These are phyloP conservation scores for Neuroterus valhalla DNA, from an alignment of 1,140 invertebrate species.

Conservation along the genomic window DNA sequence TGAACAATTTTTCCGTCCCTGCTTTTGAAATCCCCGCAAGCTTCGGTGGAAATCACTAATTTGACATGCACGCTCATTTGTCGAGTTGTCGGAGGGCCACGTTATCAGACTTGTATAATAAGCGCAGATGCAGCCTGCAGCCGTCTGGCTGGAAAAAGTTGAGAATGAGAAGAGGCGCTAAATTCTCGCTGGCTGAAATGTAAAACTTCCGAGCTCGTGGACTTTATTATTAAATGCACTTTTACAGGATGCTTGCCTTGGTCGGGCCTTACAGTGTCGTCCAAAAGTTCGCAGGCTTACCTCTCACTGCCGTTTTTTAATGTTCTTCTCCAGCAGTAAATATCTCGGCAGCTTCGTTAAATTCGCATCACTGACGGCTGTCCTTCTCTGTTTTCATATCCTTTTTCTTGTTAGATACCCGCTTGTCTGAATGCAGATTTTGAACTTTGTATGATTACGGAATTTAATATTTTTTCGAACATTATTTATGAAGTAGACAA, in stretches of 20 bases:
- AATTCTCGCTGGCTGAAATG: slow-evolving; percentile 25
- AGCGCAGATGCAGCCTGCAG: slow-evolving; percentile 11
- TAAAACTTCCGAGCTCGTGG: slow-evolving; percentile 24
- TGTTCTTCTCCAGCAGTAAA: slow-evolving; percentile 6
- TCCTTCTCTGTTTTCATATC: neutral
- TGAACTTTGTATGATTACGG: neutral
- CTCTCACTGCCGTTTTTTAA: slow-evolving; percentile 22
- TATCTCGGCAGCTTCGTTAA: slow-evolving; percentile 20
- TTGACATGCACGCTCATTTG: neutral
- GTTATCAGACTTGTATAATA: slow-evolving; percentile 25
- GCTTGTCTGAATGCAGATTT: neutral
- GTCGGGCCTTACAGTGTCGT: slow-evolving; percentile 23
- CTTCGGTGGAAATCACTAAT: slow-evolving; percentile 6
- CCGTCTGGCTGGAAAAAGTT: neutral
- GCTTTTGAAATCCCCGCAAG: neutral
- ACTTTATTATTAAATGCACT: slow-evolving; percentile 29
- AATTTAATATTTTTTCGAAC: too few relatives aligned
- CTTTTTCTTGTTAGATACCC: neutral
- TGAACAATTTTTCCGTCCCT: neutral
- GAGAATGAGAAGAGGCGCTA: slow-evolving; percentile 23
- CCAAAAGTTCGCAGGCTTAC: slow-evolving; percentile 13
- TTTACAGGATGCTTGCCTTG: slow-evolving; percentile 25
- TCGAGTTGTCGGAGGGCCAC: neutral
- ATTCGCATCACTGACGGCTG: slow-evolving; percentile 7
- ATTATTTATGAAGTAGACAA: too few relatives aligned